Conservation (phyloP, 2,797 vertebrate genomes). For the Spatula versicolor region DNA sequence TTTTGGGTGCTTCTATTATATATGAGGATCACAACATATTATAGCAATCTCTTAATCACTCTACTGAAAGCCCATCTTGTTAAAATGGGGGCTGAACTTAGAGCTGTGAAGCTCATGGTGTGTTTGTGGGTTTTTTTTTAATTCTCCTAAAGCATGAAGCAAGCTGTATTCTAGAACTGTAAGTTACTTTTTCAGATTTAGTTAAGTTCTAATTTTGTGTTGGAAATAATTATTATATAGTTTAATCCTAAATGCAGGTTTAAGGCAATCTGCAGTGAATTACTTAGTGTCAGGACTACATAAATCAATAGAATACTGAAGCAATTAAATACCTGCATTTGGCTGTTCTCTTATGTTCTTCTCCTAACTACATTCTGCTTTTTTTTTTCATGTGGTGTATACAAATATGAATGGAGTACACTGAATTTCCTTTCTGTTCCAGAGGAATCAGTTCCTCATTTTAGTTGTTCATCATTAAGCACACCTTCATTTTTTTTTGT, state of each 20-base stretch:
- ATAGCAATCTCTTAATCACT: neutral
- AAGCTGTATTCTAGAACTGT: neutral
- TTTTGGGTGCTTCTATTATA: neutral
- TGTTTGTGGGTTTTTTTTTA: neutral
- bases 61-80: neutral
- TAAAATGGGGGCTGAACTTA: neutral
- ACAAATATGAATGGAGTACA: neutral
- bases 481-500: neutral
- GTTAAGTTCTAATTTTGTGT: neutral
- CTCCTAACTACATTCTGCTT: neutral
- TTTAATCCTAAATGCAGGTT: slow-evolving; percentile 13
- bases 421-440: neutral
- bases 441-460: neutral
- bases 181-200: neutral
- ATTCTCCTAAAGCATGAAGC: neutral
- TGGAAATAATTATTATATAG: neutral
- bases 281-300: neutral
- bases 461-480: neutral
- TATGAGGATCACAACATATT: neutral
- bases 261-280: slow-evolving; percentile 6
- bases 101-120: neutral
- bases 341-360: neutral
- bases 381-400: neutral
- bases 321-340: neutral
- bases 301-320: neutral